Base-by-base conservation (phyloP, 53 echinoderm and acorn worm genomes). In the Hippasteria phrygiana region DNA sequence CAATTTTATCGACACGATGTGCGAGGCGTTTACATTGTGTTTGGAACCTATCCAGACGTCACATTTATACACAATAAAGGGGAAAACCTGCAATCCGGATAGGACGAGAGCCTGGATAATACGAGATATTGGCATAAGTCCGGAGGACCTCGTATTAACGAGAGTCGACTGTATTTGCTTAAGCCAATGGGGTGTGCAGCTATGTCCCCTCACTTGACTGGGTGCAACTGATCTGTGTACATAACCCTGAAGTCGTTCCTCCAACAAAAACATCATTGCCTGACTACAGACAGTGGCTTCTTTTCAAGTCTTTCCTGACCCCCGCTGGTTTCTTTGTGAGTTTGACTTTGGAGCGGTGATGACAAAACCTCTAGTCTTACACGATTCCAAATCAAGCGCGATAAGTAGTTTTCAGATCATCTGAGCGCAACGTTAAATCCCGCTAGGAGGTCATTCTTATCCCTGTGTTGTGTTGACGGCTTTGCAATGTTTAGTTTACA, bases 221-320 rank as follows among this genome's bases (percentile, higher is more conserved):
- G 73, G 73, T 73, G 73, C 73, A 75, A 75, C 26, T 12, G 51
- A n/a, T n/a, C n/a, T n/a, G n/a, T n/a, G n/a, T n/a, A n/a, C n/a
- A n/a, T n/a, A n/a, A n/a, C n/a, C n/a, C n/a, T n/a, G n/a, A n/a
- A n/a, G n/a, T n/a, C n/a, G n/a, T n/a, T n/a, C n/a, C n/a, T n/a
- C n/a, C n/a, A n/a, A n/a, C n/a, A n/a, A n/a, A n/a, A n/a, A n/a
- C n/a, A n/a, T n/a, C n/a, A n/a, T n/a, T n/a, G 37, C 37, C 38
- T 37, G 37, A 35, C 34, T 16, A 54, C 3, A 16, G 3, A 20
- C 17, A 54, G 54, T 18, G 14, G 54, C 54, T 3, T 54, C 54
- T 17, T 16, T 54, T 54, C 20, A 16, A 54, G 17, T 20, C 54
- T 20, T 20, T 45, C 11, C 20, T 20, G 17, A 54, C 20, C 54